phyloP scores from a whole-genome alignment of 2,888 invertebrate species.

The Ectobius pallidus region DNA sequence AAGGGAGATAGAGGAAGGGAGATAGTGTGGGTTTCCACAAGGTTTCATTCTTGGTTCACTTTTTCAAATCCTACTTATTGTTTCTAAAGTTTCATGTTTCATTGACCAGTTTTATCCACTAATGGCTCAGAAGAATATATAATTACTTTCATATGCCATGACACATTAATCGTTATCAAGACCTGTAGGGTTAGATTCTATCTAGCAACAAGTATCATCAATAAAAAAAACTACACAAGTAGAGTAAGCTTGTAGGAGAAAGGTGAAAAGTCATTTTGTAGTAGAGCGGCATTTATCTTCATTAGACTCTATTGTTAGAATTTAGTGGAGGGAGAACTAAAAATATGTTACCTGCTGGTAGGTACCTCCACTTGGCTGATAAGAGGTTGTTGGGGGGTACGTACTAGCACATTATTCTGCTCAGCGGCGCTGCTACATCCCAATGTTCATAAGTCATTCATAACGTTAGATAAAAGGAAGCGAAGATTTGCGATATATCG shows the following conservation, averaged over 20 bases:
- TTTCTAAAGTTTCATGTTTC: too few species aligned
- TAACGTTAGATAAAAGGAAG: not conserved
- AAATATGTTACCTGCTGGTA: constrained; percentile 19
- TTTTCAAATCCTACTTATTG: too few species aligned
- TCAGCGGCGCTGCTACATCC: not conserved
- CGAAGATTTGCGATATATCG: constrained; percentile 1
- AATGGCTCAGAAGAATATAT: too few species aligned
- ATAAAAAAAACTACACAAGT: constrained; percentile 4
- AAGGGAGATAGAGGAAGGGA: too few species aligned
- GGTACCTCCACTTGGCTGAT: constrained; percentile 10
- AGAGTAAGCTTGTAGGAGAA: not conserved
- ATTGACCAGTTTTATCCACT: too few species aligned
- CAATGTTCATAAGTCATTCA: constrained; percentile 19
- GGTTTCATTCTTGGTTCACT: too few species aligned
- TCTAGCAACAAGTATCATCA: constrained; percentile 2
- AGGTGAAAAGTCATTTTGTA: constrained; percentile 10
- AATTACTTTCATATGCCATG: too few species aligned
- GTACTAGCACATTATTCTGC: not conserved
- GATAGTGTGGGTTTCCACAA: too few species aligned
- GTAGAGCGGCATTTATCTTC: constrained; percentile 36
- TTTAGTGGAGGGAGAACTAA: constrained; percentile 19
- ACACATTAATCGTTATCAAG: too few species aligned
- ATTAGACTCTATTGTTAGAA: constrained; percentile 36
- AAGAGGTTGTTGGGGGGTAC: not conserved
- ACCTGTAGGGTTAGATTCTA: not conserved